Evolutionary conservation across 1,140 invertebrate species (phyloP).

Genomic region (Zaprionus africanus): DNA sequence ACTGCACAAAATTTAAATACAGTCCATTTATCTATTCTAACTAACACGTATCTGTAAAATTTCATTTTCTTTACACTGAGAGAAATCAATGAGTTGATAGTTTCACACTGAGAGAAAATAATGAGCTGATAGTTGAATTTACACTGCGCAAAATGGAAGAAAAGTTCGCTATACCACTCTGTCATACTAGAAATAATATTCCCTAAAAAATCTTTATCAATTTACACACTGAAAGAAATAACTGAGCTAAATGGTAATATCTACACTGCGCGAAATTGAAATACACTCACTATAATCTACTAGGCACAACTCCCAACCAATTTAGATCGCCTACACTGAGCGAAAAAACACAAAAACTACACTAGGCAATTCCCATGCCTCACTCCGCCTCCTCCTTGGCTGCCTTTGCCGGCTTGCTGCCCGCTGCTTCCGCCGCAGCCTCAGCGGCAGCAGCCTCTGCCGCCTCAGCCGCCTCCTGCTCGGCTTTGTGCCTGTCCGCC

Average conservation of each 20-base stretch:
- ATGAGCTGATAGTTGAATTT: too few relatives aligned
- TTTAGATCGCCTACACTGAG: background rate
- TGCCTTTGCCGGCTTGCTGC: background rate
- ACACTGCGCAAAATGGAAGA: background rate
- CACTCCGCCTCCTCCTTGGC: slow-evolving; percentile 1
- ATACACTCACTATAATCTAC: too few relatives aligned
- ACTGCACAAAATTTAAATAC: too few relatives aligned
- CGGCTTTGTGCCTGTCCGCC: slow-evolving; percentile 17
- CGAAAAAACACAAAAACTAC: background rate
- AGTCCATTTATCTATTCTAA: too few relatives aligned
- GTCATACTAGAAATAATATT: background rate
- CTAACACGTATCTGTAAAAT: too few relatives aligned
- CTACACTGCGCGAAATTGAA: background rate
- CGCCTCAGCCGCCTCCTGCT: slow-evolving; percentile 22
- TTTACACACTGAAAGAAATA: background rate
- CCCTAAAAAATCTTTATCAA: background rate
- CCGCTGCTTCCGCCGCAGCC: background rate
- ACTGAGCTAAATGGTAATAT: background rate
- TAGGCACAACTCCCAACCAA: background rate
- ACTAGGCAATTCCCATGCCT: background rate
- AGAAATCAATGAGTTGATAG: too few relatives aligned
- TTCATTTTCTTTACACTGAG: too few relatives aligned
- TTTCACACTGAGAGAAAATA: too few relatives aligned
- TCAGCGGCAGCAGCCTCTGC: background rate
- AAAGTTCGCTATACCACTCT: too few relatives aligned